Evolutionary conservation across 2,113 vertebrate species (phyloP).

Genomic region (Trogon melanurus): DNA sequence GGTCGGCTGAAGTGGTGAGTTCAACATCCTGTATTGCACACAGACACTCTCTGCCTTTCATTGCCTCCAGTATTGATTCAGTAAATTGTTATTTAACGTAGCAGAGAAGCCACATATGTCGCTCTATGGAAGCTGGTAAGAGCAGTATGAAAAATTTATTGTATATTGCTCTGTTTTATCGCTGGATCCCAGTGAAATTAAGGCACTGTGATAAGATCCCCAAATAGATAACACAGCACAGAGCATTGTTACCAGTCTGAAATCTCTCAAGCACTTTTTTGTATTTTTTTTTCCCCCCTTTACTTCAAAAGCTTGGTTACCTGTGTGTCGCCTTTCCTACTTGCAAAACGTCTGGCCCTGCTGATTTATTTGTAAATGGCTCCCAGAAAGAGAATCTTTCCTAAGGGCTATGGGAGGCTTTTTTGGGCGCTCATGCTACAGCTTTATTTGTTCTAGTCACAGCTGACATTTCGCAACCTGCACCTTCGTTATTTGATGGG

Average conservation of each 20-base stretch:
- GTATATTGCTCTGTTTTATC: not conserved
- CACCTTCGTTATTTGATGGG: constrained; percentile 45
- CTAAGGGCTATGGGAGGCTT: not conserved
- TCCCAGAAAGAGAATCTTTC: not conserved
- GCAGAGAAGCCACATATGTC: not conserved
- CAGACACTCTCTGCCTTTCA: not conserved
- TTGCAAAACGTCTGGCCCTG: not conserved
- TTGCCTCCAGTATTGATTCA: not conserved
- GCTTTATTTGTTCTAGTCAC: constrained; percentile 59
- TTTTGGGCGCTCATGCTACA: not conserved
- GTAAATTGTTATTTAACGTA: not conserved
- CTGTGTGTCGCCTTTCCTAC: not conserved
- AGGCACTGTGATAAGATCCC: not conserved
- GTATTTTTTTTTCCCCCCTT: no score
- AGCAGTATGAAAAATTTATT: not conserved
- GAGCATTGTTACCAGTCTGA: not conserved
- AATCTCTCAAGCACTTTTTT: not conserved
- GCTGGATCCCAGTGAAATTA: not conserved
- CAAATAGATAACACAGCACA: not conserved
- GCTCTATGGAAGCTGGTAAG: not conserved
- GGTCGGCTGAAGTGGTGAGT: not conserved
- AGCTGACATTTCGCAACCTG: constrained; percentile 47
- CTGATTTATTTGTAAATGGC: not conserved
- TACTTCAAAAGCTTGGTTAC: not conserved
- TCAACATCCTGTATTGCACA: not conserved